Evolutionary conservation across 1,140 invertebrate species (phyloP), one percentile per base, ranked within the genome.

Genomic region (Atta cephalotes): DNA sequence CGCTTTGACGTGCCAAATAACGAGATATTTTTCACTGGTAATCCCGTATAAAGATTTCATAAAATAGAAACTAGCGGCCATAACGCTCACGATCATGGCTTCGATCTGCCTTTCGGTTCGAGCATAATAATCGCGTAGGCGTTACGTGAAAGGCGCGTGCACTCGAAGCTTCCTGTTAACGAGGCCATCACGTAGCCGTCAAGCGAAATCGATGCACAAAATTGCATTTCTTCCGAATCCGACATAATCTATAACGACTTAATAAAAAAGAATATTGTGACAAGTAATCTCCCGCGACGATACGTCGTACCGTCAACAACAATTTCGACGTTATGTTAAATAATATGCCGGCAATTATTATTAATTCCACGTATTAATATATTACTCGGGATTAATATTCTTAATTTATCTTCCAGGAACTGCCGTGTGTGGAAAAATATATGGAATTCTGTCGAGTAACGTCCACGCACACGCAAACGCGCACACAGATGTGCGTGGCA

Each of bases 391-490:
- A 18, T 82, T 74, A 74, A 74, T 82, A 74, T 84, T 84, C 80
- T 84, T 63, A 51, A 76, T 84, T 76, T 68, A 62, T 4, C 68
- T 62, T 45, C 35, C 35, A 1, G 35, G 74, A 18, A 76, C 70
- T 76, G 80, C n/a, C 56, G 60, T 76, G 60, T 12, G 70, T 84
- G 56, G 39, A 51, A 84, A 84, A 84, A 76, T 58, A 84, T 84
- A 62, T 76, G 80, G 80, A 84, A 84, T 86, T 88, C 74, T 87
- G 89, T 89, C 89, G 88, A 89, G 89, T 89, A 90, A 87, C 84
- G 89, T 72, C 62, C 39, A 72, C 39, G 70, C 66, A 66, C 45
- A 88, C 80, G 31, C 60, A 79, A 31, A 71, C 72, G 76, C 60
- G 51, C 72, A 71, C 76, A 56, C 31, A 74, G 86, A 86, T 88